Base-by-base conservation (phyloP, 2,797 vertebrate genomes). In the Tenualosa thibaudeaui region DNA sequence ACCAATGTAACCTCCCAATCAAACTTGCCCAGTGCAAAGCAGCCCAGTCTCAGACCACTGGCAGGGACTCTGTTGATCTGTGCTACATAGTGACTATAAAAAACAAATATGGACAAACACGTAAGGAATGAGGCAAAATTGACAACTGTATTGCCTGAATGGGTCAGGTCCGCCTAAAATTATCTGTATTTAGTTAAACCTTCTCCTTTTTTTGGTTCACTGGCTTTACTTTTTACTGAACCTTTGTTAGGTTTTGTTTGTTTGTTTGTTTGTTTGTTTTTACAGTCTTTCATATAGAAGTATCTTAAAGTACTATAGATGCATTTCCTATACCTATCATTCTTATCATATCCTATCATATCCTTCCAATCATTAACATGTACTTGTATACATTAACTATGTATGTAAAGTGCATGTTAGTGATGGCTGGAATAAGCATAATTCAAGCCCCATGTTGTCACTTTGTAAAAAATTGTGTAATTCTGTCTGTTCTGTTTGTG, bases 1-100 rank as follows among this genome's bases (percentile, higher is more conserved):
- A 37, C 56, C 81, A 9, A 68, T 86, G 71, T 89, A 54, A 90
- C 83, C 81, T 53, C 40, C 22, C 7, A 51, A 3, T 9, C 50
- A 51, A 9, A 4, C 46, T 49, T 49, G 2, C 4, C 46, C 46
- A 49, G 46, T 49, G 46, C 46, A 31, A 31, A 31, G 31, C 31
- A 10, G 8, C 7, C 53, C 31, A 17, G 1, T 15, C 26, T 13
- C 62, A 71, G 24, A 40, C 65, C n/a, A 9, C 7, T 24, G n/a
- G 22, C 58, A 62, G 58, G 58, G 10, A 62, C 6, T n/a, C 56
- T 58, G 56, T 58, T 22, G 22, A n/a, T 58, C n/a, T 6, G 58
- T 62, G 58, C n/a, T 56, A 22, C 19, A 56, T 3, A 56, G 17
- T 56, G 15, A 56, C 15, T 22, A 17, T 15, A 3, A 53, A 53